These are phyloP conservation scores for Cettia cetti DNA, from an alignment of 2,113 vertebrate genomes.

Conservation along the genomic window DNA sequence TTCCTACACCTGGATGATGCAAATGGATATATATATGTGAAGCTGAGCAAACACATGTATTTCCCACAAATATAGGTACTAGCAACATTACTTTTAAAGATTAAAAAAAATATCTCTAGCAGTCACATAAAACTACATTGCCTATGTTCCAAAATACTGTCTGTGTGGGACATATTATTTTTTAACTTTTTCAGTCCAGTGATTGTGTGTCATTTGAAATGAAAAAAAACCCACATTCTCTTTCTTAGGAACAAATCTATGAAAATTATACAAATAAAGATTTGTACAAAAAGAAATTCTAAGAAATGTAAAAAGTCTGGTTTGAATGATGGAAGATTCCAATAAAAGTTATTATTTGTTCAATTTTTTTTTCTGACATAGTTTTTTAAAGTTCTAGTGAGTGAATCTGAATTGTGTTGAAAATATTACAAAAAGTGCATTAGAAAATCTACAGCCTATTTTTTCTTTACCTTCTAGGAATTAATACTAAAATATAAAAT, in stretches of 20 bases:
- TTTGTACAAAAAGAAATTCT: background rate
- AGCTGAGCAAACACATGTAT: background rate
- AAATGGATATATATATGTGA: background rate
- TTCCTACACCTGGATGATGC: background rate
- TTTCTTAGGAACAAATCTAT: background rate
- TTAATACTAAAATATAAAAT: background rate
- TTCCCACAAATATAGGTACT: background rate
- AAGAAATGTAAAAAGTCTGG: background rate
- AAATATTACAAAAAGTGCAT: background rate
- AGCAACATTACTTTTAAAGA: background rate
- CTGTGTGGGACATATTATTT: background rate
- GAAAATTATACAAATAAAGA: background rate
- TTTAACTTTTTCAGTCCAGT: background rate
- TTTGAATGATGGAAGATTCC: background rate
- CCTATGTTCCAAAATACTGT: accelerated
- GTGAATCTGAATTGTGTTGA: background rate
- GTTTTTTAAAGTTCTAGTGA: background rate
- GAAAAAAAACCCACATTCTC: accelerated
- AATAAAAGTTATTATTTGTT: background rate
- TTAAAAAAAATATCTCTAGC: background rate
- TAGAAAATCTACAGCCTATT: background rate
- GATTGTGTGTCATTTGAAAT: background rate
- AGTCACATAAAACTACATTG: background rate
- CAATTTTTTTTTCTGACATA: background rate
- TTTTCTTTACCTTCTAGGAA: background rate